A percentile compares a stretch with the other conserved stretches of the same genome.
Conservation (phyloP, 2,888 invertebrate genomes). For the Timandra comae region DNA sequence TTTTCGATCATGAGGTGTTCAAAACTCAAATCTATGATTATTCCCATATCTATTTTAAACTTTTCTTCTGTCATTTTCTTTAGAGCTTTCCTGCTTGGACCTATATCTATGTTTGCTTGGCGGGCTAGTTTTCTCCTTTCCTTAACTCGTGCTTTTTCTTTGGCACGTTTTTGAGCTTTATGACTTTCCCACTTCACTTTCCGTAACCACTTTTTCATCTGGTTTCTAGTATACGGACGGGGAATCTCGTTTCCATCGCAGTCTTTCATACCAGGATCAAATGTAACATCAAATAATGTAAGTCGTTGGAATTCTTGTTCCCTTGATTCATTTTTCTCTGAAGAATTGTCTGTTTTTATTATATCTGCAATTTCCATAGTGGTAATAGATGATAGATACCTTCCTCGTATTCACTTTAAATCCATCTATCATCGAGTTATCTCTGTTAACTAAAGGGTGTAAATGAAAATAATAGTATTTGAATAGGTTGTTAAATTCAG, state of each 20-base stretch:
- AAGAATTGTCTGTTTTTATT: no score
- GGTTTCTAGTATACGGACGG: slow-evolving; percentile 77
- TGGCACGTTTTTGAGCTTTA: slow-evolving; percentile 82
- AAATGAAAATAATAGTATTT: no score
- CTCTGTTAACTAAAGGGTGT: no score
- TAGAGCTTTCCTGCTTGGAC: slow-evolving; percentile 87
- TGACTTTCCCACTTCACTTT: slow-evolving; percentile 84
- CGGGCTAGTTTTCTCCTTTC: slow-evolving; percentile 82
- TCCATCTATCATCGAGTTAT: no score
- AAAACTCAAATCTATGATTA: slow-evolving; percentile 94
- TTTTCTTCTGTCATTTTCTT: slow-evolving; percentile 84
- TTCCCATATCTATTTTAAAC: slow-evolving; percentile 80
- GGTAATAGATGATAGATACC: no score
- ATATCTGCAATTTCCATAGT: no score
- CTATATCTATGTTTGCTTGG: slow-evolving; percentile 82
- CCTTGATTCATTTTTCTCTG: slow-evolving; percentile 13
- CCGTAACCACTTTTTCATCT: slow-evolving; percentile 81
- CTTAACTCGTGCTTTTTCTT: slow-evolving; percentile 84
- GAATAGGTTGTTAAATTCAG: no score
- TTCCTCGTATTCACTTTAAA: no score
- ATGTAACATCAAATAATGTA: slow-evolving; percentile 56
- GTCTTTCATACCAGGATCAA: slow-evolving; percentile 67
- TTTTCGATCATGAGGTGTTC: slow-evolving; percentile 93
- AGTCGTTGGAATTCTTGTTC: slow-evolving; percentile 41
- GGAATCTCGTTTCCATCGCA: slow-evolving; percentile 61